Evolutionary conservation across 2,113 vertebrate species (phyloP).

Genomic region (Phocoena phocoena): DNA sequence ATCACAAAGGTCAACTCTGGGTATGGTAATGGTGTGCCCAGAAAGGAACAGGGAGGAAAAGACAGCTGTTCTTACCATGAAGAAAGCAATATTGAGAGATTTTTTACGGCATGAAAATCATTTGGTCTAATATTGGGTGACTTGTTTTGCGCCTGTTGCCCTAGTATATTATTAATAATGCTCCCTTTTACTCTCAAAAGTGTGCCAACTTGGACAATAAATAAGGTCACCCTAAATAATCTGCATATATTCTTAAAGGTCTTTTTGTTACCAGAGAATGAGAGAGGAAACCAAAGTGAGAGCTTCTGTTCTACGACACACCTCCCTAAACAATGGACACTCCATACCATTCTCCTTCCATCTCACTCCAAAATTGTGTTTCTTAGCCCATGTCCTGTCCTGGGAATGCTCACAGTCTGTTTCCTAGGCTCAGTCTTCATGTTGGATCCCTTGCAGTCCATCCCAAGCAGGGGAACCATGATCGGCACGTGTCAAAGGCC

Average conservation of each 20-base stretch:
- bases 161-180: not conserved
- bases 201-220: not conserved
- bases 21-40: not conserved
- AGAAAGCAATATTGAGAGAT: not conserved
- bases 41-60: not conserved
- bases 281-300: not conserved
- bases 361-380: not conserved
- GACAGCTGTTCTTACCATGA: not conserved
- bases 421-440: not conserved
- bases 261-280: not conserved
- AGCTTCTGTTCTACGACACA: not conserved
- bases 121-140: not conserved
- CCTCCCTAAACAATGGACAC: not conserved
- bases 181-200: not conserved
- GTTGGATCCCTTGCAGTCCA: not conserved
- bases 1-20: not conserved
- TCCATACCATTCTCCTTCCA: not conserved
- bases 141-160: not conserved
- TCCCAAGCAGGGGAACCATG: not conserved
- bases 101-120: not conserved
- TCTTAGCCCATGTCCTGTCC: not conserved
- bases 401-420: not conserved
- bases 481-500: not conserved
- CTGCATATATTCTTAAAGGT: not conserved
- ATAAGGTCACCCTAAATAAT: not conserved